phyloP scores from a whole-genome alignment of 2,113 vertebrate genomes.

The Pan troglodytes region NHGRI_mPanTro3-v2.1_pri NC_072415.2:25092501-25093000 shows the following conservation, averaged over 20 bases:
- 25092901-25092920: background rate
- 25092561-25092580: background rate
- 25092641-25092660: background rate
- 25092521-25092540: background rate
- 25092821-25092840: background rate
- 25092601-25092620: background rate
- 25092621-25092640: background rate
- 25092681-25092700: background rate
- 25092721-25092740: background rate
- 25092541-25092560: background rate
- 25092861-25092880: background rate
- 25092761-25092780: background rate
- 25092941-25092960: background rate
- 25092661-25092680: background rate
- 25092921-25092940: background rate
- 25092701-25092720: background rate
- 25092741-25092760: background rate
- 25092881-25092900: background rate
- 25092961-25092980: background rate
- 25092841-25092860: background rate
- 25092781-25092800: background rate
- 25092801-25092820: background rate
- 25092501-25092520: background rate
- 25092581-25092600: background rate
- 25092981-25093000: background rate